Conservation (phyloP, 53 echinoderm and acorn worm genomes). For the Luidia sarsii region DNA sequence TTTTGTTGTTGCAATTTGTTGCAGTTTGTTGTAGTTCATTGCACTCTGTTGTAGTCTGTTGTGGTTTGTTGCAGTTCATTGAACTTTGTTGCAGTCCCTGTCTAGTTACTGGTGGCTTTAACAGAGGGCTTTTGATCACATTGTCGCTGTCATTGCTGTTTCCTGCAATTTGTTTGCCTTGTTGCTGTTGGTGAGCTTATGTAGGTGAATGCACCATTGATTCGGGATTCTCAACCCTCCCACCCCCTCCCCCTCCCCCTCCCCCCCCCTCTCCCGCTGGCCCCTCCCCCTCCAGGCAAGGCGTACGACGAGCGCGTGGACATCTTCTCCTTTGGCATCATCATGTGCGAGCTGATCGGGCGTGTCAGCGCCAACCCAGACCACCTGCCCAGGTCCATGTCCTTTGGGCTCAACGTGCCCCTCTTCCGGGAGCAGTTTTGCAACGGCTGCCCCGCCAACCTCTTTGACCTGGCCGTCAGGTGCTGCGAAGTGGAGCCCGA, state of each 20-base stretch:
- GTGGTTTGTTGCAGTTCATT: no score
- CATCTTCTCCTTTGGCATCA: constrained; percentile 92
- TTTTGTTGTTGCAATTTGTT: neutral
- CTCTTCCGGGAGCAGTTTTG: constrained; percentile 80
- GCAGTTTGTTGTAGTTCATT: no score
- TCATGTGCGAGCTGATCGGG: constrained; percentile 94
- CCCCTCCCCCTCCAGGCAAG: no score
- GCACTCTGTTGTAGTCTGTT: no score
- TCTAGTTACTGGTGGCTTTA: no score
- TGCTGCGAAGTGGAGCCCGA: constrained; percentile 90
- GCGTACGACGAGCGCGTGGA: constrained; percentile 94
- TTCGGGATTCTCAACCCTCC: no score
- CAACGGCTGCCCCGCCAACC: constrained; percentile 65
- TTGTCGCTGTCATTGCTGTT: no score
- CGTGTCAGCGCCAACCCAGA: constrained; percentile 88
- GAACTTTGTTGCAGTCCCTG: no score
- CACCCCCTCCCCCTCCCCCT: neutral
- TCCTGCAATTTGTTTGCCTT: no score
- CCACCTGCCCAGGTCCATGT: constrained; percentile 73
- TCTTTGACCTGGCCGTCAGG: constrained; percentile 71
- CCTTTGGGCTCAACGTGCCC: constrained; percentile 89
- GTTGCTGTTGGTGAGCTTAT: no score
- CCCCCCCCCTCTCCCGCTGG: constrained; percentile 1
- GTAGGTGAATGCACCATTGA: no score
- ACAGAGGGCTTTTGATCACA: no score